Conservation (phyloP, 1,140 invertebrate species). For the Tenebrio molitor region DNA sequence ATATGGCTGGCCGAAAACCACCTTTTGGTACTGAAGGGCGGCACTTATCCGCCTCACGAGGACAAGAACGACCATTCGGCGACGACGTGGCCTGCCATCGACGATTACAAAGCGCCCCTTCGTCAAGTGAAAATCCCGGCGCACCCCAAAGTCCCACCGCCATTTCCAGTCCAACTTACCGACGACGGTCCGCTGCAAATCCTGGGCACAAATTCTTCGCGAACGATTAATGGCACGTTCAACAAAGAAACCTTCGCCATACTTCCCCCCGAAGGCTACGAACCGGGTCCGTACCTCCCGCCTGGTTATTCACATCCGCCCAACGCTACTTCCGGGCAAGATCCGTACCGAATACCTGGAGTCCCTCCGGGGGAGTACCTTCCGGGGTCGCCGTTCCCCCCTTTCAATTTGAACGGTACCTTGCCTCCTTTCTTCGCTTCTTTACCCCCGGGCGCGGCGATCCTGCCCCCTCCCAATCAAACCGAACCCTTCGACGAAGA, state of each 20-base stretch:
- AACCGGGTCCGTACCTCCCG: conserved; percentile 63
- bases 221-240: conserved; percentile 73
- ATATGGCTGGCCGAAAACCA: conserved; percentile 93
- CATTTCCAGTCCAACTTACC: conserved; percentile 88
- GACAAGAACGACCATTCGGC: conserved; percentile 51
- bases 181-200: conserved; percentile 84
- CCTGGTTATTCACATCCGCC: conserved; percentile 70
- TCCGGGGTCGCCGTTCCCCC: conserved; percentile 68
- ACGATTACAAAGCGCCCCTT: conserved; percentile 83
- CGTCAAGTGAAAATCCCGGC: conserved; percentile 78
- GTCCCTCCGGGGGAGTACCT: conserved; percentile 69
- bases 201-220: conserved; percentile 75
- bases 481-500: conserved; percentile 86
- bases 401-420: conserved; percentile 67
- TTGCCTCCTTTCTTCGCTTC: conserved; percentile 67
- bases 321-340: conserved; percentile 74
- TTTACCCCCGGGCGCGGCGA: conserved; percentile 77
- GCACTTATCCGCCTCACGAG: conserved; percentile 73
- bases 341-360: conserved; percentile 72
- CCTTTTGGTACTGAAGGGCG: conserved; percentile 85
- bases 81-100: conserved; percentile 82
- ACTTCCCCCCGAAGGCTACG: conserved; percentile 65
- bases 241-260: conserved; percentile 65
- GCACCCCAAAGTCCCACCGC: conserved; percentile 82
- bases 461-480: conserved; percentile 78